Conservation (phyloP, 1,140 invertebrate species). For the Saxidomus purpurata region DNA sequence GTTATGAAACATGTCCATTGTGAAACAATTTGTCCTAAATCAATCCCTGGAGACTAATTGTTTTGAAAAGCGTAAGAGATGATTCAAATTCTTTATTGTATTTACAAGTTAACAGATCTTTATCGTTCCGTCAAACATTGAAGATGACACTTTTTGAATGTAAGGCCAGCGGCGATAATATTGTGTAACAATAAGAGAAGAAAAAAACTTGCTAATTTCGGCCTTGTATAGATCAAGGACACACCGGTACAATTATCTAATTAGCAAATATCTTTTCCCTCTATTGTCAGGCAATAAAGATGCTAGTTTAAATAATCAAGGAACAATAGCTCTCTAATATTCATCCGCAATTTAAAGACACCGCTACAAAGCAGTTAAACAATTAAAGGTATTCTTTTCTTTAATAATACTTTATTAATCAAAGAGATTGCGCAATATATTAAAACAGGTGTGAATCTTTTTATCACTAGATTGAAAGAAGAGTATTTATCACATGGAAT, state of each 20-base stretch:
- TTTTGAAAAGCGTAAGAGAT: conserved; percentile 36
- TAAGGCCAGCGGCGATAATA: conserved; percentile 27
- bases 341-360: conserved; percentile 29
- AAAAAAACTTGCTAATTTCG: neutral
- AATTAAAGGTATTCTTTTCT: neutral
- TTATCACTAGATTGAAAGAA: neutral
- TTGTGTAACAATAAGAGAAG: neutral
- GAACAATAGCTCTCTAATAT: neutral
- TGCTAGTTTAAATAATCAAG: neutral
- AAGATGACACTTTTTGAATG: conserved; percentile 28
- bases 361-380: neutral
- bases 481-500: neutral
- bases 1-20: neutral
- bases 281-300: conserved; percentile 29
- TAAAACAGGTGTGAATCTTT: neutral
- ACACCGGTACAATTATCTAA: conserved; percentile 1
- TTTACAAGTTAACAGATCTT: conserved; percentile 25
- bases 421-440: neutral
- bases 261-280: conserved; percentile 24
- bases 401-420: neutral
- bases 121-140: conserved; percentile 29
- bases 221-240: conserved; percentile 4
- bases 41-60: neutral
- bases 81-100: conserved; percentile 37
- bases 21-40: conserved; percentile 15